Evolutionary conservation across 2,113 vertebrate species (phyloP).

Genomic region (Micromys minutus): DNA sequence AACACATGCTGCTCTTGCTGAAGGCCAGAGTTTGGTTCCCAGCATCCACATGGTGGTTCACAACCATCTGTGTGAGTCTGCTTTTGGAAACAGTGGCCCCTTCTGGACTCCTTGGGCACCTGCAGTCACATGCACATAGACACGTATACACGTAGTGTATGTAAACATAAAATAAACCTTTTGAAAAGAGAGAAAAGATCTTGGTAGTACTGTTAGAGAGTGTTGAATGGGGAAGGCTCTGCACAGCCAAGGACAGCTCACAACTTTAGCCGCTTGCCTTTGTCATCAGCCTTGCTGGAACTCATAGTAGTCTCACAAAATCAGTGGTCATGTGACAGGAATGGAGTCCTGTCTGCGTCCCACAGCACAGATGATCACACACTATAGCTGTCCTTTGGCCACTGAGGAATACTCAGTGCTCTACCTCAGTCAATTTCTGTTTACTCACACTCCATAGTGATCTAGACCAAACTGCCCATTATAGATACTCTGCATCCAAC

Average conservation of each 20-base stretch:
- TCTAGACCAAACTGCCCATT: fast-evolving
- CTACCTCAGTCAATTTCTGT: background rate
- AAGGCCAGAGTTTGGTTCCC: background rate
- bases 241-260: background rate
- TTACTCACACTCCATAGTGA: background rate
- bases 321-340: fast-evolving
- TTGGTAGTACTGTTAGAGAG: background rate
- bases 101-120: background rate
- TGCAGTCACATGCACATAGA: background rate
- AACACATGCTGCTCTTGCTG: background rate
- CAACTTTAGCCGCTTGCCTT: background rate
- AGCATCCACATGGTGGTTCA: background rate
- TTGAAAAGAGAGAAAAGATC: background rate
- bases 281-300: background rate
- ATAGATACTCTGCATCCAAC: background rate
- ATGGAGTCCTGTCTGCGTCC: background rate
- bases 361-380: fast-evolving
- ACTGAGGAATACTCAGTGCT: background rate
- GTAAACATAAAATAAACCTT: background rate
- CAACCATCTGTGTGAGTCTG: background rate
- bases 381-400: background rate
- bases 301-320: background rate
- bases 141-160: background rate
- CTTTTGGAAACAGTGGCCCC: background rate
- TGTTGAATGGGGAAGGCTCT: fast-evolving